phyloP scores from a whole-genome alignment of 37 sponge, comb jelly and placozoan genomes.

The Ianthella basta region DNA sequence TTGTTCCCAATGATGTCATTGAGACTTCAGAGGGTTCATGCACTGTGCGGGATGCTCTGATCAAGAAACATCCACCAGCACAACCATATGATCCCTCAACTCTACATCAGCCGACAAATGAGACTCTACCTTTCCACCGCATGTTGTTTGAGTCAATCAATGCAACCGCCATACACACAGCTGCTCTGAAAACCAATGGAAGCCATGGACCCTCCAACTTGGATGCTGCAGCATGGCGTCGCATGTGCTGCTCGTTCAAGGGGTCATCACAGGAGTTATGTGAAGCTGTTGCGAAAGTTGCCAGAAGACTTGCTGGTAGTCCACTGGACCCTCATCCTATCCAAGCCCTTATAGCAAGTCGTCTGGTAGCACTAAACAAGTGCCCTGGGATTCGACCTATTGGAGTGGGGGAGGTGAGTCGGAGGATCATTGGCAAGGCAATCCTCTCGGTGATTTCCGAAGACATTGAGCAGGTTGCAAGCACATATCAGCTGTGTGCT shows the following conservation, averaged over 20 bases:
- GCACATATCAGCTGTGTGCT: not conserved
- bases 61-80: constrained; percentile 26
- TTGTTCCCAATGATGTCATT: not conserved
- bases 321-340: not conserved
- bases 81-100: constrained; percentile 3
- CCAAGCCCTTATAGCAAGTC: not conserved
- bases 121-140: constrained; percentile 1
- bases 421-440: not conserved
- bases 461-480: not conserved
- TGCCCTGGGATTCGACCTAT: constrained; percentile 14
- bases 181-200: constrained; percentile 19
- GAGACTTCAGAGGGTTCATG: not conserved
- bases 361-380: not conserved
- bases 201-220: constrained; percentile 11
- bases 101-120: not conserved
- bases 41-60: not conserved
- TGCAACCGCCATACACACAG: not conserved
- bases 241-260: constrained; percentile 11
- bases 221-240: constrained; percentile 18
- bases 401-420: not conserved
- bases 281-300: not conserved
- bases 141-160: not conserved
- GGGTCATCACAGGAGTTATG: constrained; percentile 7
- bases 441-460: not conserved
- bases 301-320: not conserved